Conservation (phyloP, 2,113 vertebrate genomes). For the Oncorhynchus mykiss region DNA sequence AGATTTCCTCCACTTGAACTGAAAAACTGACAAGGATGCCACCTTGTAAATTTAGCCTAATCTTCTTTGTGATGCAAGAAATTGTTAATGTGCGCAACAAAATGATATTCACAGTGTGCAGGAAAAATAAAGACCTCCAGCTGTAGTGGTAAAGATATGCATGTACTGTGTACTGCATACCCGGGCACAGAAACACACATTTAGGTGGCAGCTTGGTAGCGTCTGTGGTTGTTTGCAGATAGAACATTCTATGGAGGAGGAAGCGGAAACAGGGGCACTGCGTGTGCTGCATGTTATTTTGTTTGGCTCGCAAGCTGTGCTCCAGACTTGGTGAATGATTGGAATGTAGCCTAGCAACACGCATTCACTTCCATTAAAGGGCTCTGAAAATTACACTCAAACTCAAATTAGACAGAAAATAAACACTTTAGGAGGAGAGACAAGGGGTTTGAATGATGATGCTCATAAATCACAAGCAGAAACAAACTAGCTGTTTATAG, state of each 20-base stretch:
- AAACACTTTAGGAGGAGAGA: not conserved
- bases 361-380: not conserved
- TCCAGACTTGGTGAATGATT: not conserved
- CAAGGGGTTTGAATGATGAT: not conserved
- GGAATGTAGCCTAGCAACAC: not conserved
- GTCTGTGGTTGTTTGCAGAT: not conserved
- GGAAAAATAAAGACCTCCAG: too few relatives aligned
- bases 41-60: too few relatives aligned
- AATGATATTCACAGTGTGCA: too few relatives aligned
- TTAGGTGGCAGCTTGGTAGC: not conserved
- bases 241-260: not conserved
- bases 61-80: too few relatives aligned
- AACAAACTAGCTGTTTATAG: not conserved
- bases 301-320: not conserved
- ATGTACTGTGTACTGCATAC: not conserved
- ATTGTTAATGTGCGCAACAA: too few relatives aligned
- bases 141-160: not conserved
- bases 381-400: not conserved
- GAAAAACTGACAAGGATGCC: too few relatives aligned
- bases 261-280: not conserved
- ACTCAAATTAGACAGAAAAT: not conserved
- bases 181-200: not conserved
- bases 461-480: not conserved
- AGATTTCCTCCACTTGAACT: too few relatives aligned
- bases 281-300: not conserved